Evolutionary conservation across 2,113 vertebrate genomes (phyloP).

Genomic region (Pholis gunnellus): DNA sequence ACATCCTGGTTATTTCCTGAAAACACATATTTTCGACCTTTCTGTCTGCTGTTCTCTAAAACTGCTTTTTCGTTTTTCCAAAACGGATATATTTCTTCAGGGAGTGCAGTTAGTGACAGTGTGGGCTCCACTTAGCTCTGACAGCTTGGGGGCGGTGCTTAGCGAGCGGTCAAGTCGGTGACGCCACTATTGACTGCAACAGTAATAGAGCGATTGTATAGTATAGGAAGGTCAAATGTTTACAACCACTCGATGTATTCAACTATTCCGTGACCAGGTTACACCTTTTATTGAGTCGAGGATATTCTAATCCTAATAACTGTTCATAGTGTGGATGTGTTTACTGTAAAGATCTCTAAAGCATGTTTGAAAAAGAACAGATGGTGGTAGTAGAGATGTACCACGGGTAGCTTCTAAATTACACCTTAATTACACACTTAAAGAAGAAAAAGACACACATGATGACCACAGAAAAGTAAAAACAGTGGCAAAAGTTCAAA

Average conservation of each 20-base stretch:
- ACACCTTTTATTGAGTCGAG: neutral
- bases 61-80: too few relatives aligned
- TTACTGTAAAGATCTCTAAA: neutral
- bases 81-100: too few relatives aligned
- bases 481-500: constrained; percentile 8
- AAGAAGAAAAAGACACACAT: neutral
- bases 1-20: too few relatives aligned
- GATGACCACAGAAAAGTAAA: neutral
- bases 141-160: too few relatives aligned
- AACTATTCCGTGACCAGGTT: neutral
- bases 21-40: too few relatives aligned
- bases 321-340: neutral
- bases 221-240: constrained; percentile 13
- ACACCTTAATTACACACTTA: neutral
- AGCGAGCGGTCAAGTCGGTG: too few relatives aligned
- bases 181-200: neutral
- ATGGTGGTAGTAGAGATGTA: neutral
- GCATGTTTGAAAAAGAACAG: neutral
- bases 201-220: neutral
- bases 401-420: constrained; percentile 10
- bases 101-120: too few relatives aligned
- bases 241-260: constrained; percentile 4
- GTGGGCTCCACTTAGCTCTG: too few relatives aligned
- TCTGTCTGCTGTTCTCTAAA: too few relatives aligned
- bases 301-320: neutral